Evolutionary conservation across 2,113 vertebrate genomes (phyloP).

Genomic region (Mesoclemmys tuberculata): DNA sequence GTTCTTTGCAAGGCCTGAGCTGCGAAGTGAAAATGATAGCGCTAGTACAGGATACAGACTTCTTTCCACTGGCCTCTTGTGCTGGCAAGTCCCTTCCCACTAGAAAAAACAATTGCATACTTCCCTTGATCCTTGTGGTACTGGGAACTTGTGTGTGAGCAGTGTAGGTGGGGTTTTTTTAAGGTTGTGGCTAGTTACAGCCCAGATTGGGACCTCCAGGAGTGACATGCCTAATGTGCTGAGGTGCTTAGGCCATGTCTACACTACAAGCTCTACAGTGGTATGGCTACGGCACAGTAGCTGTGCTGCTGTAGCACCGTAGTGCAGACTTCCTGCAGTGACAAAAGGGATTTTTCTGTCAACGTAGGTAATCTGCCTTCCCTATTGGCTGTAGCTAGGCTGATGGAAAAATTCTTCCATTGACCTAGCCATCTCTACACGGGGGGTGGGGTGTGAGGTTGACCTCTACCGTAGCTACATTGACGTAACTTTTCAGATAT

Average conservation of each 20-base stretch:
- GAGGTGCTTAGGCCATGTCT: background rate
- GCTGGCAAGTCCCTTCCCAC: background rate
- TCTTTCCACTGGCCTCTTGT: background rate
- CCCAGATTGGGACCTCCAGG: background rate
- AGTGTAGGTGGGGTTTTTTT: background rate
- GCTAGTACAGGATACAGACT: fast-evolving
- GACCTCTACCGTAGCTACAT: background rate
- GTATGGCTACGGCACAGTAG: background rate
- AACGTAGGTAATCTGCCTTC: background rate
- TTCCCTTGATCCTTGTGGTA: background rate
- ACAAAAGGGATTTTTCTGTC: background rate
- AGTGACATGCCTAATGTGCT: background rate
- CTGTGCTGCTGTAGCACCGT: background rate
- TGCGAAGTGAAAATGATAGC: background rate
- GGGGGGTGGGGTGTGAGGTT: background rate
- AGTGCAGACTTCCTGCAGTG: background rate
- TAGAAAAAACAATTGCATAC: background rate
- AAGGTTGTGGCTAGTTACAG: background rate
- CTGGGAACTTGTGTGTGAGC: background rate
- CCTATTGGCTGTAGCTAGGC: background rate
- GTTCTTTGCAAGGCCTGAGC: fast-evolving
- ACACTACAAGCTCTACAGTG: too few species aligned
- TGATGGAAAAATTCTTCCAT: background rate
- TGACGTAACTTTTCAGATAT: background rate
- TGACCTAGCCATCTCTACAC: background rate